Conservation (phyloP, 2,113 vertebrate species). For the Brachyistius frenatus region DNA sequence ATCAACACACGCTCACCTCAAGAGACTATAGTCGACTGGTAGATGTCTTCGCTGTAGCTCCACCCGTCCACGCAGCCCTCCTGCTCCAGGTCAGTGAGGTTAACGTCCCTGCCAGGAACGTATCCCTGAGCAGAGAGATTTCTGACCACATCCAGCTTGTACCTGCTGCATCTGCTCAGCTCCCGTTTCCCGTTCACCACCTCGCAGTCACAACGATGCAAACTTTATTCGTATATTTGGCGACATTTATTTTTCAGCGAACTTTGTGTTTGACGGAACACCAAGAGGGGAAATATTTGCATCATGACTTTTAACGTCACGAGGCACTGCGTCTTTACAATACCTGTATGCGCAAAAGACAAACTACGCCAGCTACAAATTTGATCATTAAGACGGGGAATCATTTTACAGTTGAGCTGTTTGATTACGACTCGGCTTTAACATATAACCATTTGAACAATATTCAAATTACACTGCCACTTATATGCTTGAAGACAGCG, state of each 20-base stretch:
- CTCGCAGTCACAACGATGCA: conserved; percentile 19
- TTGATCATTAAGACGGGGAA: too few species aligned
- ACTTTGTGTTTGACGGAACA: background rate
- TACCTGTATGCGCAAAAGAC: too few species aligned
- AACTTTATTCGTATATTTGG: background rate
- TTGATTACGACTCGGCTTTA: too few species aligned
- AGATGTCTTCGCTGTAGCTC: conserved; percentile 80
- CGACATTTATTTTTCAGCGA: background rate
- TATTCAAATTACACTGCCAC: too few species aligned
- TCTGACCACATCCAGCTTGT: conserved; percentile 74
- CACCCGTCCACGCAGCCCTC: conserved; percentile 80
- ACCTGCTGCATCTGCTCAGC: conserved; percentile 78
- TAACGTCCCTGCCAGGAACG: conserved; percentile 67
- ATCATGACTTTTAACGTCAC: too few species aligned
- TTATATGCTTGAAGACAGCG: too few species aligned
- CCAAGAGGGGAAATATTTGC: too few species aligned
- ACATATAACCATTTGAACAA: too few species aligned
- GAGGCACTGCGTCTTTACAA: too few species aligned
- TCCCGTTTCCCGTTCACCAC: conserved; percentile 63
- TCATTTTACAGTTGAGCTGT: too few species aligned
- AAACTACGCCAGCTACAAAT: too few species aligned
- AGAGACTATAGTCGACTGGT: conserved; percentile 78
- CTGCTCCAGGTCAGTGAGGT: conserved; percentile 72
- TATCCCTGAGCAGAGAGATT: conserved; percentile 72
- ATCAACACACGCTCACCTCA: conserved; percentile 53